phyloP scores from a whole-genome alignment of 2,113 vertebrate species.

The Eulemur rufifrons region DNA sequence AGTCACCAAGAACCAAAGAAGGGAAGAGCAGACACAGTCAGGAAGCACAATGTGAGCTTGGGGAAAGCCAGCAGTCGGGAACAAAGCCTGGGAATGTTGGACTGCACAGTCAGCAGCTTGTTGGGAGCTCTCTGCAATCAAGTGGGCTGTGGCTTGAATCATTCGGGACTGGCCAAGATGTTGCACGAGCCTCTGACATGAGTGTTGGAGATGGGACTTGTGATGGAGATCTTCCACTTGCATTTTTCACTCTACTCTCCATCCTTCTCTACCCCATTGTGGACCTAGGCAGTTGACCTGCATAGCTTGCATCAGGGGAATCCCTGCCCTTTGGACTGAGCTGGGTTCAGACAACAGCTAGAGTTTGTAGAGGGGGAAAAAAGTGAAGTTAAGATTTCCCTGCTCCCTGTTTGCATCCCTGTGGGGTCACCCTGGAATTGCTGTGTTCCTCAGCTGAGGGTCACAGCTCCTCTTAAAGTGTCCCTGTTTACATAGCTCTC shows the following conservation, averaged over 20 bases:
- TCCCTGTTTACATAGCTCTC: background rate
- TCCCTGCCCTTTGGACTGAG: background rate
- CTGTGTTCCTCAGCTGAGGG: background rate
- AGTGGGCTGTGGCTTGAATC: background rate
- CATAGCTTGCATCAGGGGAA: background rate
- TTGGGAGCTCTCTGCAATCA: background rate
- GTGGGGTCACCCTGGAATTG: background rate
- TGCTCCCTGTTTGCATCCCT: background rate
- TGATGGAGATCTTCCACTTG: background rate
- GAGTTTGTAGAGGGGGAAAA: background rate
- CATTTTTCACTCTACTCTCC: background rate
- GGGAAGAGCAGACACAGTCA: background rate
- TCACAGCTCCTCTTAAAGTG: background rate
- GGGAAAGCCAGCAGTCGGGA: background rate
- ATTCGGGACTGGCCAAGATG: background rate
- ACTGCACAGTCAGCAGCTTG: background rate
- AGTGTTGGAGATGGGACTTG: background rate
- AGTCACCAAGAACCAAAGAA: background rate
- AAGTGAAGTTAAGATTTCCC: background rate
- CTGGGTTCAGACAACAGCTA: background rate
- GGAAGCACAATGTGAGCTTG: background rate
- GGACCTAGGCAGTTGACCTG: background rate
- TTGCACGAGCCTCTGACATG: background rate
- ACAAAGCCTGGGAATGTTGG: background rate
- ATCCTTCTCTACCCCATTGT: background rate